These are phyloP conservation scores for Choreutis nemorana DNA, from an alignment of 2,888 invertebrate species.

Conservation along the genomic window DNA sequence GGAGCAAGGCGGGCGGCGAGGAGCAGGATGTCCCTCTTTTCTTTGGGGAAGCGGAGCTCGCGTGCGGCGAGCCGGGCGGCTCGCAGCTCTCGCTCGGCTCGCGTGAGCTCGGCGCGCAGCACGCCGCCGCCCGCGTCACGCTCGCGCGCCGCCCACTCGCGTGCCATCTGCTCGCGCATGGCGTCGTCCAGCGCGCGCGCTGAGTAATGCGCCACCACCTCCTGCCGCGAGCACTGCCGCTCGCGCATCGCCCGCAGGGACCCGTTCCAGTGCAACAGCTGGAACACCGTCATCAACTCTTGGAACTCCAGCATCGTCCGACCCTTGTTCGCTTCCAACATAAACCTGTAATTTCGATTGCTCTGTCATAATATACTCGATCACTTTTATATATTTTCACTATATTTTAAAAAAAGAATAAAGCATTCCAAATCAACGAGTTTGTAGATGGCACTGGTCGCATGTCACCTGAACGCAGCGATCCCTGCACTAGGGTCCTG, in stretches of 20 bases:
- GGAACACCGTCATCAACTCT: conserved; percentile 97
- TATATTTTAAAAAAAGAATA: no score
- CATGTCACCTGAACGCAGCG: conserved; percentile 71
- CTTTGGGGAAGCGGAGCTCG: conserved; percentile 92
- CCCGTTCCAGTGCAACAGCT: conserved; percentile 96
- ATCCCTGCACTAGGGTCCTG: conserved; percentile 75
- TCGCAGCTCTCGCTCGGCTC: conserved; percentile 86
- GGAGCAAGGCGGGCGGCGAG: conserved; percentile 85
- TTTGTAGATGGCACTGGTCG: no score
- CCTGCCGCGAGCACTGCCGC: conserved; percentile 92
- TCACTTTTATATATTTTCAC: no score
- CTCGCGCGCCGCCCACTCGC: conserved; percentile 89
- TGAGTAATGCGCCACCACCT: conserved; percentile 92
- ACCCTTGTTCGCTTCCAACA: conserved; percentile 84
- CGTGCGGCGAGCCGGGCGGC: conserved; percentile 87
- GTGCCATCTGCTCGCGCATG: conserved; percentile 95
- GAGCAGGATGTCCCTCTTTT: conserved; percentile 93
- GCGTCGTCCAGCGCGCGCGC: conserved; percentile 92
- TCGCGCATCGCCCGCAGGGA: conserved; percentile 94
- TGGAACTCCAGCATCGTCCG: conserved; percentile 96
- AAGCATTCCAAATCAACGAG: no score
- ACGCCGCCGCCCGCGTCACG: conserved; percentile 64
- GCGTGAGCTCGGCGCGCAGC: conserved; percentile 80
- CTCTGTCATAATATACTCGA: no score
- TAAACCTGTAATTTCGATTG: conserved; percentile 72